Base-by-base conservation (phyloP, 2,797 vertebrate genomes). In the Mormyrops attenuatus region DNA sequence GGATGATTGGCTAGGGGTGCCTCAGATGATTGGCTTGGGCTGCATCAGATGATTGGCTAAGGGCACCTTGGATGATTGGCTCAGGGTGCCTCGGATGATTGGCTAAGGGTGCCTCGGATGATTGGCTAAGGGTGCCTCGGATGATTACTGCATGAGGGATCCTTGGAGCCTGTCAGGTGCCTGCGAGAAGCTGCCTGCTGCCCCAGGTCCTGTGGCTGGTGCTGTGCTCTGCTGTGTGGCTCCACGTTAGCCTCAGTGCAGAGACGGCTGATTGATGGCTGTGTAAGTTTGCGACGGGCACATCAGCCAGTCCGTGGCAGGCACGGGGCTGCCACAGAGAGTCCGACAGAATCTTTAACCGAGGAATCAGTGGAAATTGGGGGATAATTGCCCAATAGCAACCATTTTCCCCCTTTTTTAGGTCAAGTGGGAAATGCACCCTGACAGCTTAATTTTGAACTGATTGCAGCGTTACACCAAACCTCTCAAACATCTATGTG, bases 371-470 rank as follows among this genome's bases (percentile, higher is more conserved):
- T 3, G 50, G 17, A 87, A 87, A 87, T 17, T 85, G 52, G 17
- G 53, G 85, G 15, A 87, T 34, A 57, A 57, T 41, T 34, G 20
- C 50, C 52, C 53, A 41, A 17, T 38, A 53, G 26, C 11, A 17
- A 9, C n/a, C 49, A 53, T 87, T 57, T 87, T 2, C 5, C 26
- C 50, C 50, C 53, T 26, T 26, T 85, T 87, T 38, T 38, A 87
- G 85, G 85, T 87, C 85, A 87, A 57, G 85, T 26, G 13, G 85
- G 38, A 87, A 30, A 52, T 41, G 52, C 34, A 9, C 26, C 17
- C 53, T 57, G 85, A 87, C 85, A 87, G 53, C 85, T 87, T 60
- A 60, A 41, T 87, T 87, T 44, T 30, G 53, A 60, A 57, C 30
- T 87, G 85, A 60, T 87, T 87, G 85, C 50, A 41, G 34, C 7